Percentiles rank a stretch among this genome's conserved stretches.
These are phyloP conservation scores for Actinia equina DNA, from an alignment of 64 coral and sea anemone genomes.

Conservation along the genomic window DNA sequence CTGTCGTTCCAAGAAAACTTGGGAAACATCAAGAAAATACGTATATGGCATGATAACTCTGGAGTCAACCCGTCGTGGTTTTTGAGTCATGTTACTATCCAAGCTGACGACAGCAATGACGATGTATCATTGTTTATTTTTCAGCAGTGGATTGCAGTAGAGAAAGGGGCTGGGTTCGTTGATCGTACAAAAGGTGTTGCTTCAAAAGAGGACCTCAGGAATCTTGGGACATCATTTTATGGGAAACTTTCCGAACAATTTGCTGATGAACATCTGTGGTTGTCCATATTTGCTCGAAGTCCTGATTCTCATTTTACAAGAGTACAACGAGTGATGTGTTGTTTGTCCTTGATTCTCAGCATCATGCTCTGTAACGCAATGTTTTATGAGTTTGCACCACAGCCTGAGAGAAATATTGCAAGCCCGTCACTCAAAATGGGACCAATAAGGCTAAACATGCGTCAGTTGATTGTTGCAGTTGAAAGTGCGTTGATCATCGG, in stretches of 20 bases:
- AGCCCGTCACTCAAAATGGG: slow-evolving; percentile 17
- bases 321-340: slow-evolving; percentile 37
- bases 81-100: slow-evolving; percentile 23
- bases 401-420: not conserved
- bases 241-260: slow-evolving; percentile 28
- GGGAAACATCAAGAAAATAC: slow-evolving; percentile 28
- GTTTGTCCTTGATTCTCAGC: slow-evolving; percentile 28
- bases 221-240: slow-evolving; percentile 15
- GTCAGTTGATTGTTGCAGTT: slow-evolving; percentile 37
- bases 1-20: slow-evolving; percentile 28
- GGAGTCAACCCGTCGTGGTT: slow-evolving; percentile 45
- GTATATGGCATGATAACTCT: slow-evolving; percentile 59
- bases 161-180: slow-evolving; percentile 40
- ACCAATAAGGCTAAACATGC: slow-evolving; percentile 16
- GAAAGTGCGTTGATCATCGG: slow-evolving; percentile 34
- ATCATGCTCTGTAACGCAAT: slow-evolving; percentile 47
- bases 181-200: slow-evolving; percentile 17
- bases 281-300: slow-evolving; percentile 28
- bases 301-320: slow-evolving; percentile 36
- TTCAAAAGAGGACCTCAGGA: not conserved
- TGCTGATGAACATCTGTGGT: slow-evolving; percentile 40
- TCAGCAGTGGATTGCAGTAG: slow-evolving; percentile 46
- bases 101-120: not conserved
- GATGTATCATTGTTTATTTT: slow-evolving; percentile 10
- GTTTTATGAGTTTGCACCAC: slow-evolving; percentile 41